Percentiles rank a stretch among this genome's conserved stretches.
phyloP scores from a whole-genome alignment of 1,140 invertebrate genomes.

The Panonychus citri region DNA sequence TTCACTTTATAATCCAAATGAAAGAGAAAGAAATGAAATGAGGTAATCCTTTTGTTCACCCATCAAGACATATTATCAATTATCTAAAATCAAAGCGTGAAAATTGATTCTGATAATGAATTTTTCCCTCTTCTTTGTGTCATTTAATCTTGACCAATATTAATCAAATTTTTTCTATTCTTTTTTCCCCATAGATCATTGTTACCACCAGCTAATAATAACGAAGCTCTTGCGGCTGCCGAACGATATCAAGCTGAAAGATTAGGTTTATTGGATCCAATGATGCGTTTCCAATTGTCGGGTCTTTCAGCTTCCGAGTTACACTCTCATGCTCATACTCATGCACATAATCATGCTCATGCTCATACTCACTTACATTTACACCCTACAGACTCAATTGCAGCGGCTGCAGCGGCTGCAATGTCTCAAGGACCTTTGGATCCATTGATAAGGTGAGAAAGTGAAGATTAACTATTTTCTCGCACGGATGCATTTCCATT shows the following conservation, averaged over 20 bases:
- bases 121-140: not conserved
- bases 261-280: constrained; percentile 39
- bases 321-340: constrained; percentile 50
- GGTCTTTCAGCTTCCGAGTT: constrained; percentile 39
- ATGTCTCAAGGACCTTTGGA: constrained; percentile 21
- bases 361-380: constrained; percentile 61
- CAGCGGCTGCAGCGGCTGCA: constrained; percentile 29
- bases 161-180: constrained; percentile 4
- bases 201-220: constrained; percentile 21
- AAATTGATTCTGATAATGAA: not conserved
- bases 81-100: too few relatives aligned
- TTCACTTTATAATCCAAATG: constrained; percentile 9
- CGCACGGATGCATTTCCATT: too few relatives aligned
- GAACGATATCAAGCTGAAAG: constrained; percentile 33
- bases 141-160: constrained; percentile 7
- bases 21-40: constrained; percentile 11
- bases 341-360: constrained; percentile 52
- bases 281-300: constrained; percentile 60
- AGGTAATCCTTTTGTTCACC: not conserved
- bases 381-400: constrained; percentile 38
- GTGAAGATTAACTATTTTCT: constrained; percentile 18
- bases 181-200: constrained; percentile 18
- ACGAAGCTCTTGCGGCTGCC: constrained; percentile 1
- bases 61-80: too few relatives aligned
- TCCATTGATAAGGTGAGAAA: not conserved